Percentiles rank a stretch among this genome's conserved stretches.
phyloP scores from a whole-genome alignment of 2,113 vertebrate species.

The Oceanodroma tethys region DNA sequence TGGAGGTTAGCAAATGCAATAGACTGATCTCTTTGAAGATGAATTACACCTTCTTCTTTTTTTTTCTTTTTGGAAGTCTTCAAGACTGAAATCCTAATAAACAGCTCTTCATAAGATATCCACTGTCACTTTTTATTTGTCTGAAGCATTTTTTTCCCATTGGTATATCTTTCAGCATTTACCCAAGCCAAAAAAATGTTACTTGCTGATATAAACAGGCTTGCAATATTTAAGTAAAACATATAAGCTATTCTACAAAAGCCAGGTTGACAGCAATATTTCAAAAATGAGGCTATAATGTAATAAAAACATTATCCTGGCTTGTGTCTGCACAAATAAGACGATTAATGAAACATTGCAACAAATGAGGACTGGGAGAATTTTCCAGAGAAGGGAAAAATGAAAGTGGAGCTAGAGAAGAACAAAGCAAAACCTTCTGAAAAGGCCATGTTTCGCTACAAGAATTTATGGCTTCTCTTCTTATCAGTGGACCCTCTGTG shows the following conservation, averaged over 20 bases:
- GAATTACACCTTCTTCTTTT: not conserved
- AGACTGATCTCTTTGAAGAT: constrained; percentile 24
- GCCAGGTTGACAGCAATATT: not conserved
- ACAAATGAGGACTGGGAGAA: not conserved
- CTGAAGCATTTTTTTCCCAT: constrained; percentile 5
- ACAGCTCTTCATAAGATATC: constrained; percentile 27
- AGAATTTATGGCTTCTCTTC: not conserved
- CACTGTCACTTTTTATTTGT: constrained; percentile 36
- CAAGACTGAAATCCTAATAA: constrained; percentile 10
- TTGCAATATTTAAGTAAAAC: constrained; percentile 20
- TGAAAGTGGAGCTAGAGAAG: not conserved
- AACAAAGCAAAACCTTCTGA: not conserved
- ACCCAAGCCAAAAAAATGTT: not conserved
- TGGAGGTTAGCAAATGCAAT: not conserved
- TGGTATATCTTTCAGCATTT: not conserved
- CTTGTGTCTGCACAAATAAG: not conserved
- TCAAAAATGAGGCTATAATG: constrained; percentile 16
- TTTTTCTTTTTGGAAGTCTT: not conserved
- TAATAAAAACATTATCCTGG: not conserved
- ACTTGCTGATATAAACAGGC: not conserved
- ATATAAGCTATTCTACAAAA: not conserved
- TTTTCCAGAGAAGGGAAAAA: not conserved
- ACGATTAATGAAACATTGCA: not conserved
- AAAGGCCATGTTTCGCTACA: not conserved
- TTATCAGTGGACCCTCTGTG: not conserved